phyloP scores from a whole-genome alignment of 2,888 invertebrate genomes.

The Chironomus riparius region DNA sequence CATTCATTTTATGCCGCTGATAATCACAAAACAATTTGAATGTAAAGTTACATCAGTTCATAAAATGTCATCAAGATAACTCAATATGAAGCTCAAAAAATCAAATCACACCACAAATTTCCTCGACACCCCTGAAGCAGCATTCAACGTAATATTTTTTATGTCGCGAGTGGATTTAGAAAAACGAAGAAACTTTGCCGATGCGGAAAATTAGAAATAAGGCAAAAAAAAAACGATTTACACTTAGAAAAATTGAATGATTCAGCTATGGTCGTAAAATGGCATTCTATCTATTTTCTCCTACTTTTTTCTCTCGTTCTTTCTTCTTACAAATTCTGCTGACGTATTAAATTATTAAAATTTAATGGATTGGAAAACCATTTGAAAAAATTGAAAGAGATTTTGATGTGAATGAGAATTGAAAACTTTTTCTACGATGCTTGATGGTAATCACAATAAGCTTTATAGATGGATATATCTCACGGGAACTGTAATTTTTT shows the following conservation, averaged over 20 bases:
- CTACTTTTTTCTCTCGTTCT: not conserved
- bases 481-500: slow-evolving; percentile 1
- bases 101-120: not conserved
- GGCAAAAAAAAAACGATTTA: not conserved
- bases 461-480: not conserved
- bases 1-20: no score
- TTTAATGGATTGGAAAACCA: slow-evolving; percentile 24
- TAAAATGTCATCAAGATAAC: no score
- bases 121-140: not conserved
- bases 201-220: slow-evolving; percentile 12
- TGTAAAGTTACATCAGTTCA: no score
- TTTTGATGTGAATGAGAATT: slow-evolving; percentile 14
- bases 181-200: not conserved
- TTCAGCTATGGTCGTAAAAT: slow-evolving; percentile 9
- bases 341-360: slow-evolving; percentile 26
- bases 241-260: slow-evolving; percentile 8
- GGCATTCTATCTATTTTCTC: not conserved
- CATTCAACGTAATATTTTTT: not conserved
- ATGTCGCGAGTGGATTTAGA: not conserved
- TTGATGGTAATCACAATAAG: not conserved
- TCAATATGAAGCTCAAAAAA: not conserved
- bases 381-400: not conserved
- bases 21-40: no score
- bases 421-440: not conserved
- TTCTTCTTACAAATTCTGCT: slow-evolving; percentile 1